Base-by-base conservation (phyloP, 2,888 invertebrate genomes). In the Laothoe populi region DNA sequence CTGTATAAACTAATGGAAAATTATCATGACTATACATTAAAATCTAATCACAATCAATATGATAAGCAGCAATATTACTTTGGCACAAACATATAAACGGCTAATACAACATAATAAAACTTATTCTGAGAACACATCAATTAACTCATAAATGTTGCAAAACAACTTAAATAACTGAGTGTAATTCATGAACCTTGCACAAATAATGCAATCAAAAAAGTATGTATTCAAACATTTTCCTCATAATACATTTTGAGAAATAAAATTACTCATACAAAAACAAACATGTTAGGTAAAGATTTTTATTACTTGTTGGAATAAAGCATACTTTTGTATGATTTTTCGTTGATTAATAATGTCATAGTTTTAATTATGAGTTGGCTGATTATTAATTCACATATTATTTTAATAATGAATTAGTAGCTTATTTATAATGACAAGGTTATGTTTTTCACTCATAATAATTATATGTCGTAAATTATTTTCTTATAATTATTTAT, bases 261-360 rank as follows among this genome's bases (percentile, higher is more conserved):
- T 11, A 31, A 19, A 35, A 31, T 53, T 53, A 35, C 31, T 35
- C 53, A 53, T 35, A 19, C n/a, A 48, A 26, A 48, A 48, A 48
- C 35, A 53, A 53, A 26, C 26, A 26, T 48, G 48, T 48, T 7
- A 11, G 26, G n/a, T 26, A 26, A 8, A 26, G 26, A n/a, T n/a
- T n/a, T 24, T 49, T 49, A 24, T 24, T 38, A 10, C 38, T 38
- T 1, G 7, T 31, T 31, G 5, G 5, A 4, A 31, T 38, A 38
- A 38, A 38, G 38, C 38, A 38, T 11, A 8, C 38, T 38, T 38
- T 38, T 8, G 38, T 38, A 38, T 38, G 38, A 1, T 2, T 1
- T 44, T 44, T 44, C 4, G n/a, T 44, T 44, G 16, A 11, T 13
- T 38, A 31, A 19, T 44, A 44, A 19, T 19, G 19, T 19, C 19